Evolutionary conservation across 2,797 vertebrate species (phyloP).

Genomic region (Chelidonichthys spinosus): DNA sequence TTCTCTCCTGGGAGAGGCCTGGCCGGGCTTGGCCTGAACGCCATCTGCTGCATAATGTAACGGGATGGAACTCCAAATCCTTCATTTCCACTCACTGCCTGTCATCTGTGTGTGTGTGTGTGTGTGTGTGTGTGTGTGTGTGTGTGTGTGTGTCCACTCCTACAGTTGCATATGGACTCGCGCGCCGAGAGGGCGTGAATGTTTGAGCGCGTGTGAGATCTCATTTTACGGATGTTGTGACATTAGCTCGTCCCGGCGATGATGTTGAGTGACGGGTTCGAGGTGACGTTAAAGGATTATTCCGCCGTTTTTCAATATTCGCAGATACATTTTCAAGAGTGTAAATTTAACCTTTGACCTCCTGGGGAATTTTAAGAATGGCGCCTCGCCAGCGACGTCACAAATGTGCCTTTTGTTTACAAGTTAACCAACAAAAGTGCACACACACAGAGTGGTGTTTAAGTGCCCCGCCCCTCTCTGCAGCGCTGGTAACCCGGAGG

Average conservation of each 20-base stretch:
- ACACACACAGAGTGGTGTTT: constrained; percentile 72
- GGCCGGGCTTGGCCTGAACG: constrained; percentile 85
- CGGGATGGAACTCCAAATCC: constrained; percentile 88
- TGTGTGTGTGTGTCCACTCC: constrained; percentile 62
- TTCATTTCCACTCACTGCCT: constrained; percentile 88
- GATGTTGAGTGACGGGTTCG: constrained; percentile 61
- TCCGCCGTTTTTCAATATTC: constrained; percentile 20
- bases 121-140: constrained; percentile 52
- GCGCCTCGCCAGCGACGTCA: constrained; percentile 67
- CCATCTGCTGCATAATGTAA: constrained; percentile 89
- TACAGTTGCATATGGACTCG: constrained; percentile 67
- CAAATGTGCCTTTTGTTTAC: constrained; percentile 77
- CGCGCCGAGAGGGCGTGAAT: constrained; percentile 65
- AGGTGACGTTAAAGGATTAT: constrained; percentile 45
- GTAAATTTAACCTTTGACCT: constrained; percentile 53
- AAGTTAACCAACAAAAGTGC: constrained; percentile 76
- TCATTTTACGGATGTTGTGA: constrained; percentile 80
- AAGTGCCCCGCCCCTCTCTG: constrained; percentile 70
- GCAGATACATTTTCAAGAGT: constrained; percentile 30
- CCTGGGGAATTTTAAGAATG: constrained; percentile 64
- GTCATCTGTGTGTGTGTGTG: constrained; percentile 76
- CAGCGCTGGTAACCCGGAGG: constrained; percentile 73
- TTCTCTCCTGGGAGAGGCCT: constrained; percentile 83
- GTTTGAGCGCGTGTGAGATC: constrained; percentile 75
- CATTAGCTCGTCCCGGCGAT: constrained; percentile 53